These are phyloP conservation scores for Spodoptera frugiperda DNA, from an alignment of 1,140 invertebrate genomes.

Conservation along the genomic window DNA sequence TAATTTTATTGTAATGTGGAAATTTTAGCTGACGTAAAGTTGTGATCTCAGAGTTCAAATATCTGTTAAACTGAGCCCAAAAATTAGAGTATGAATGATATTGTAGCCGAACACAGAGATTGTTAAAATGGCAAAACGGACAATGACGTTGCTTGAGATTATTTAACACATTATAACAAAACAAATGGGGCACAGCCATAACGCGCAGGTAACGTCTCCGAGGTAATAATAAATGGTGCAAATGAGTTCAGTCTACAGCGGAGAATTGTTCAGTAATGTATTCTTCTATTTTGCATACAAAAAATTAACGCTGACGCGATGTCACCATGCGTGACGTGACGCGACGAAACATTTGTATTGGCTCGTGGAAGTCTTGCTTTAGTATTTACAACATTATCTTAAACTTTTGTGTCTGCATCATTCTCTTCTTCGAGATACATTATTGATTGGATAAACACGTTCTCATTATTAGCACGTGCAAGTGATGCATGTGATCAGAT, in stretches of 20 bases:
- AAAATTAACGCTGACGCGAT: constrained; percentile 20
- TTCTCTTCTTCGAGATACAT: background rate
- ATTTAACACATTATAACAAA: constrained; percentile 1
- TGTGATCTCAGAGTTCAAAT: no score
- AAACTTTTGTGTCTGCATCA: background rate
- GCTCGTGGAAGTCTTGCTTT: background rate
- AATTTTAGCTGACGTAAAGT: no score
- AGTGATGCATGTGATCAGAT: no score
- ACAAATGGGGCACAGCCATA: background rate
- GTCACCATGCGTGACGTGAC: constrained; percentile 1
- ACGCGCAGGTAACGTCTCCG: constrained; percentile 16
- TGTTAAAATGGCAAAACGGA: background rate
- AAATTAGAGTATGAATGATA: no score
- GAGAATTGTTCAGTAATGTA: constrained; percentile 19
- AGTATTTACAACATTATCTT: background rate
- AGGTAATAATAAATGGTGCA: constrained; percentile 20
- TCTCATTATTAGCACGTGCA: background rate
- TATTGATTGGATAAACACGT: background rate
- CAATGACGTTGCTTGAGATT: background rate
- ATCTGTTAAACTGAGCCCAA: no score
- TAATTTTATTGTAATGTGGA: no score
- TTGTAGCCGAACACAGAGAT: background rate
- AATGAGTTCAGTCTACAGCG: constrained; percentile 29
- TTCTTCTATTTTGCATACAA: constrained; percentile 29
- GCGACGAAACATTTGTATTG: background rate